Conservation (phyloP, 2,113 vertebrate species). For the Sinocyclocheilus rhinocerous region DNA sequence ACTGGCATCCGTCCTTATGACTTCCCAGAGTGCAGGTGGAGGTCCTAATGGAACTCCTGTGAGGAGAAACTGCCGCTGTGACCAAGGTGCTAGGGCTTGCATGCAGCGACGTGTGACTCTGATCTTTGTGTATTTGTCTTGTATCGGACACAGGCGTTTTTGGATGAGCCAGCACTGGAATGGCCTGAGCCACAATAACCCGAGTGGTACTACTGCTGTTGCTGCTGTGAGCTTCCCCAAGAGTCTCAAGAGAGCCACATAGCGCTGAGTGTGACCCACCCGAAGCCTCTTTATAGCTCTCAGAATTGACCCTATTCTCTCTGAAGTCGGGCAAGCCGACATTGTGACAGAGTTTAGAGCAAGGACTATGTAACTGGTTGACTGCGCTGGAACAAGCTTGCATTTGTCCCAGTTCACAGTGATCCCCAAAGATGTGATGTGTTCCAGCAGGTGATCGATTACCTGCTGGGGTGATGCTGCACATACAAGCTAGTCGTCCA, state of each 20-base stretch:
- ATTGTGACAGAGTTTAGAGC: too few relatives aligned
- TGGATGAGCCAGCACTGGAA: neutral
- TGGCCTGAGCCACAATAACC: neutral
- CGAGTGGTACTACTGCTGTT: neutral
- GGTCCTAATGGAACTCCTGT: too few relatives aligned
- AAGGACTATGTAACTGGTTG: too few relatives aligned
- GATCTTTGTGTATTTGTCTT: too few relatives aligned
- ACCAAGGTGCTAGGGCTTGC: too few relatives aligned
- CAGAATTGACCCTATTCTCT: neutral
- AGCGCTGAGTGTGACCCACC: neutral
- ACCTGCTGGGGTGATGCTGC: neutral
- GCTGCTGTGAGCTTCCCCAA: neutral
- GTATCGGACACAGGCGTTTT: too few relatives aligned
- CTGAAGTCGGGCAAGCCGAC: too few relatives aligned
- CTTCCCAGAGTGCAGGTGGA: too few relatives aligned
- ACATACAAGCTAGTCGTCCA: neutral
- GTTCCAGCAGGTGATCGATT: neutral
- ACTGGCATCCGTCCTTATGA: too few relatives aligned
- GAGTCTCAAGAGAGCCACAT: neutral
- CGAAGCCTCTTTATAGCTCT: neutral
- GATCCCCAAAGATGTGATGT: neutral
- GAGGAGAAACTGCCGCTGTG: too few relatives aligned
- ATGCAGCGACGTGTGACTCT: too few relatives aligned
- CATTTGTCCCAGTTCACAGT: neutral
- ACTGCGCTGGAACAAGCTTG: neutral